A percentile compares a stretch with the other conserved stretches of the same genome.
Evolutionary conservation across 2,113 vertebrate genomes (phyloP).

Genomic region (Brienomyrus brachyistius): DNA sequence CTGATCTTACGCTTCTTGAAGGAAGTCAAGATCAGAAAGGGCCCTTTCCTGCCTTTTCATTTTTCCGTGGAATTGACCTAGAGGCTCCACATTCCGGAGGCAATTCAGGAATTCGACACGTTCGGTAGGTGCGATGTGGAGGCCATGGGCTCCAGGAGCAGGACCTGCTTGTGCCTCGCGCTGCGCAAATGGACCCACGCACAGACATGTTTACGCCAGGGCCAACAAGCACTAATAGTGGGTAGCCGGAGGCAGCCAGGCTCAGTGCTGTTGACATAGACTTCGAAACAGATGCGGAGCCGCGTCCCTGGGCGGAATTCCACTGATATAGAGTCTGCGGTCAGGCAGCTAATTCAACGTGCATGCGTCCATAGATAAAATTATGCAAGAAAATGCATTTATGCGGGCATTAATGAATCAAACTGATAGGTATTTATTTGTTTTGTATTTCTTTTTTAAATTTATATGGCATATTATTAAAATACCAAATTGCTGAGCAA

Average conservation of each 20-base stretch:
- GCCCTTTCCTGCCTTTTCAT: not conserved
- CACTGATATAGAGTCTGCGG: not conserved
- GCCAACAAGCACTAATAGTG: not conserved
- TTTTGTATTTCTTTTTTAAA: not conserved
- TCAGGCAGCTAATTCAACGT: not conserved
- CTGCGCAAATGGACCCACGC: constrained; percentile 12
- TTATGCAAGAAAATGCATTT: not conserved
- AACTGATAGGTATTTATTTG: not conserved
- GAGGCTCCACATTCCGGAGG: constrained; percentile 27
- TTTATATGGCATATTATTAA: not conserved
- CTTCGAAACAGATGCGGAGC: not conserved
- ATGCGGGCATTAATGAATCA: not conserved
- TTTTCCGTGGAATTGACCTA: not conserved
- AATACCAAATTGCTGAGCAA: not conserved
- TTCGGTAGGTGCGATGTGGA: not conserved
- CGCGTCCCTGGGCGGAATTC: not conserved
- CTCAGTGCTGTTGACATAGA: not conserved
- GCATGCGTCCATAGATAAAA: not conserved
- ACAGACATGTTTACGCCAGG: constrained; percentile 12
- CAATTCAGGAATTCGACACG: constrained; percentile 29
- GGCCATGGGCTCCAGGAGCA: not conserved
- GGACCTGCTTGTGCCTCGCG: not conserved
- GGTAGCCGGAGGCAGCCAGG: not conserved
- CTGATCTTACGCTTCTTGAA: not conserved
- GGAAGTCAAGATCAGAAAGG: constrained; percentile 8